Conservation (phyloP, 2,888 invertebrate species). For the Hartigia nigra region DNA sequence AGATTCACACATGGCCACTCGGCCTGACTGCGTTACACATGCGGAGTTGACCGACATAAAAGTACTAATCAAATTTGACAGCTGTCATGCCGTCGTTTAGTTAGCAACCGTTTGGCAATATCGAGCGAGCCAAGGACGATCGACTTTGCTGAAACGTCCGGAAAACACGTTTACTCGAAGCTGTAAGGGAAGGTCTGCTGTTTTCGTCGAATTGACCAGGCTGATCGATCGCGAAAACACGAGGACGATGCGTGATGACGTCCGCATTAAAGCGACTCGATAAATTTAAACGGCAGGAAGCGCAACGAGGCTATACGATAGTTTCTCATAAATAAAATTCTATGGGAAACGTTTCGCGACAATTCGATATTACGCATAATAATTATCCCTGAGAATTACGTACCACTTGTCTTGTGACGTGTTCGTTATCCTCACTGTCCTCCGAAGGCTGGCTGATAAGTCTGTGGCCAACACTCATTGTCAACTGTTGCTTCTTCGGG, state of each 20-base stretch:
- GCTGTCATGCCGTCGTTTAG: neutral
- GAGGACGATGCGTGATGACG: neutral
- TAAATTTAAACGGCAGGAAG: neutral
- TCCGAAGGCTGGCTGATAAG: slow-evolving; percentile 51
- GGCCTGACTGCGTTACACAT: neutral
- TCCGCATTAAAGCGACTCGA: neutral
- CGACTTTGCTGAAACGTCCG: neutral
- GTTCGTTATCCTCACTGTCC: slow-evolving; percentile 53
- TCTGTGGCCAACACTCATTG: slow-evolving; percentile 50
- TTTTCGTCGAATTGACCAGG: neutral
- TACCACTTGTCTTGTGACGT: slow-evolving; percentile 43
- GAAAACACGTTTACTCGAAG: neutral
- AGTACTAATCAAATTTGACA: neutral
- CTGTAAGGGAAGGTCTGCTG: neutral
- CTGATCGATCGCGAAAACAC: slow-evolving; percentile 3
- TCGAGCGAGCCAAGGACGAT: neutral
- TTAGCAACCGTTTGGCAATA: neutral
- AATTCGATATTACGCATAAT: neutral
- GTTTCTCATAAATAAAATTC: neutral
- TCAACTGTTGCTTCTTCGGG: slow-evolving; percentile 5
- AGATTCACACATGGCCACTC: slow-evolving; percentile 25
- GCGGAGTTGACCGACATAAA: neutral
- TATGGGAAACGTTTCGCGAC: neutral
- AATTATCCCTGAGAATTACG: slow-evolving; percentile 27
- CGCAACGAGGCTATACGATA: neutral